Percentiles rank a stretch among this genome's conserved stretches.
Evolutionary conservation across 2,113 vertebrate genomes (phyloP).

Genomic region (Paedocypris sp.): DNA sequence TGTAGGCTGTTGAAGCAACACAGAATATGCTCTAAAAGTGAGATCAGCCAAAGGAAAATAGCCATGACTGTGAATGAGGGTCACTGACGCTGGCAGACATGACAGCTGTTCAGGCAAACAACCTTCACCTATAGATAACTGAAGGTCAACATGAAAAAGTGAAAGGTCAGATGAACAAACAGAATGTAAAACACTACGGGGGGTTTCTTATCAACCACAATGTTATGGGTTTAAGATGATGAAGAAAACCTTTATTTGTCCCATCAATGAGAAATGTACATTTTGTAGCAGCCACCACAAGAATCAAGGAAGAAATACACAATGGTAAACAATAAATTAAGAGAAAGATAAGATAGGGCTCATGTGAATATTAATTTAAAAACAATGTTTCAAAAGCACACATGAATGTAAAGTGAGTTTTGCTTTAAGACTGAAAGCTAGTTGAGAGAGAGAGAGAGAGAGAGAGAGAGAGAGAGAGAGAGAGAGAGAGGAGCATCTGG

Average conservation of each 20-base stretch:
- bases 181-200: too few species aligned
- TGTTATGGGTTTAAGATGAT: too few species aligned
- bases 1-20: too few species aligned
- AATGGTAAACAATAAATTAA: too few species aligned
- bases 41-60: background rate
- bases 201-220: too few species aligned
- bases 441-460: background rate
- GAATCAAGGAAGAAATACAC: too few species aligned
- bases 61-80: background rate
- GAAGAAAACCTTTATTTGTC: too few species aligned
- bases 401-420: background rate
- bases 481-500: constrained; percentile 9
- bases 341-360: too few species aligned
- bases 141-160: too few species aligned
- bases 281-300: too few species aligned
- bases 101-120: constrained; percentile 1
- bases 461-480: background rate
- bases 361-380: too few species aligned
- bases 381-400: background rate
- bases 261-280: too few species aligned
- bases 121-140: constrained; percentile 1
- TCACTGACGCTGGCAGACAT: background rate
- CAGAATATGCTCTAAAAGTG: background rate
- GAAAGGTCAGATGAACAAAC: background rate
- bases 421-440: background rate